These are phyloP conservation scores for Otus scops DNA, from an alignment of 2,797 vertebrate genomes.

Conservation along the genomic window DNA sequence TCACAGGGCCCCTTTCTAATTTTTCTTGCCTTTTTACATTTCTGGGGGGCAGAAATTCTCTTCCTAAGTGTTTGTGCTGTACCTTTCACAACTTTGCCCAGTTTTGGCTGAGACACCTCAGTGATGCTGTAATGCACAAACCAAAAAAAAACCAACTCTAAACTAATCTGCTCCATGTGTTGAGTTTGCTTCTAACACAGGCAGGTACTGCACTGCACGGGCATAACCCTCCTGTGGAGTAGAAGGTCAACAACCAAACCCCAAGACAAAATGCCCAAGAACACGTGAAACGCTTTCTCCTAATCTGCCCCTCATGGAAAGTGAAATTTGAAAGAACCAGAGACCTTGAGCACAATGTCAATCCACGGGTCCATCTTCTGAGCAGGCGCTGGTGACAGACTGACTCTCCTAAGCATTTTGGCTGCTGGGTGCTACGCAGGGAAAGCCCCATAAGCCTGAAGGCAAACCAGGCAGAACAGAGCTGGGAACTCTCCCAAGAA, in stretches of 20 bases:
- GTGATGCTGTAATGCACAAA: neutral
- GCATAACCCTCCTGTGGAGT: fast-evolving
- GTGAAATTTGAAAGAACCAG: neutral
- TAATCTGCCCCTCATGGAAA: neutral
- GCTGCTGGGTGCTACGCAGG: neutral
- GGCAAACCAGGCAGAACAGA: neutral
- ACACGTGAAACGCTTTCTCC: neutral
- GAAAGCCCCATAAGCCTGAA: neutral
- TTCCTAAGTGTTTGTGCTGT: neutral
- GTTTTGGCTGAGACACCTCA: neutral
- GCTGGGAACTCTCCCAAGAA: neutral
- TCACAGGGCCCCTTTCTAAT: neutral
- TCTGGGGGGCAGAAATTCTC: neutral
- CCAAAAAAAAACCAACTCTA: neutral
- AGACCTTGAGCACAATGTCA: neutral
- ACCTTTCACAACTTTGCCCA: neutral
- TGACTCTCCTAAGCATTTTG: neutral
- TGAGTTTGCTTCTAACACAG: neutral
- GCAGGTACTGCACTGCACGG: fast-evolving
- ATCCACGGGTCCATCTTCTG: neutral
- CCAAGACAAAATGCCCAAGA: neutral
- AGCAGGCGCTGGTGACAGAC: fast-evolving
- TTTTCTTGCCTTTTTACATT: neutral
- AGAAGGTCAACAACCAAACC: neutral
- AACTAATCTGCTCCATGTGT: fast-evolving